Conservation (phyloP, 2,797 vertebrate species). For the Orestias chungarensis region DNA sequence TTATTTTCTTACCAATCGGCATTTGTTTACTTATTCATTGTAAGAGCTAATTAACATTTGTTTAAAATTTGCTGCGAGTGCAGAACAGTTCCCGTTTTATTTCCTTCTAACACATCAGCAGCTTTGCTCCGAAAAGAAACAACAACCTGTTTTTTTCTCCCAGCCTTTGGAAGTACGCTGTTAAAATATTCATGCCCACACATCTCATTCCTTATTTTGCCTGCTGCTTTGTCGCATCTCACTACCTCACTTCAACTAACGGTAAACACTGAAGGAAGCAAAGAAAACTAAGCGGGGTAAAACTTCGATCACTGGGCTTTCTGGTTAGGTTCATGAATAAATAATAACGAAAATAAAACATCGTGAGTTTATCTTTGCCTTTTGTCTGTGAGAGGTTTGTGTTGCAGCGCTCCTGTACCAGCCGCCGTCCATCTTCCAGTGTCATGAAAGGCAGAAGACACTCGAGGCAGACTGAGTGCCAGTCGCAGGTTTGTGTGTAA, state of each 20-base stretch:
- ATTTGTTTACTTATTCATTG: background rate
- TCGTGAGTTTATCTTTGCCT: background rate
- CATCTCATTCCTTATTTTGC: constrained; percentile 17
- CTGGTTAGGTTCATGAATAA: too few species aligned
- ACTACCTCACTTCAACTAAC: constrained; percentile 21
- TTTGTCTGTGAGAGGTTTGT: constrained; percentile 7
- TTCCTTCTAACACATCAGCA: constrained; percentile 32
- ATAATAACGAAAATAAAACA: background rate
- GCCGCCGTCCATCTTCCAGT: constrained; percentile 50
- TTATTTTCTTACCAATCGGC: background rate
- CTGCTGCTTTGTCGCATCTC: constrained; percentile 16
- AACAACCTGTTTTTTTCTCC: constrained; percentile 49
- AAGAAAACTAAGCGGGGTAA: background rate
- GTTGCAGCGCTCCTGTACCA: constrained; percentile 43
- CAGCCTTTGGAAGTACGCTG: constrained; percentile 39
- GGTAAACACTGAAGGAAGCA: background rate
- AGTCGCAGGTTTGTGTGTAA: background rate
- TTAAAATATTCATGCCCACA: constrained; percentile 62
- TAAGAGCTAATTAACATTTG: constrained; percentile 1
- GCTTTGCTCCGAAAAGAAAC: constrained; percentile 18
- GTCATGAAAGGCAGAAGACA: constrained; percentile 35
- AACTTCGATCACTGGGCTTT: background rate
- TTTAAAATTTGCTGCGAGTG: background rate
- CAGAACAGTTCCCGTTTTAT: background rate
- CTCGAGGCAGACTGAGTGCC: constrained; percentile 12